Evolutionary conservation across 1,140 invertebrate species (phyloP).

Genomic region (Brachionus sp.): DNA sequence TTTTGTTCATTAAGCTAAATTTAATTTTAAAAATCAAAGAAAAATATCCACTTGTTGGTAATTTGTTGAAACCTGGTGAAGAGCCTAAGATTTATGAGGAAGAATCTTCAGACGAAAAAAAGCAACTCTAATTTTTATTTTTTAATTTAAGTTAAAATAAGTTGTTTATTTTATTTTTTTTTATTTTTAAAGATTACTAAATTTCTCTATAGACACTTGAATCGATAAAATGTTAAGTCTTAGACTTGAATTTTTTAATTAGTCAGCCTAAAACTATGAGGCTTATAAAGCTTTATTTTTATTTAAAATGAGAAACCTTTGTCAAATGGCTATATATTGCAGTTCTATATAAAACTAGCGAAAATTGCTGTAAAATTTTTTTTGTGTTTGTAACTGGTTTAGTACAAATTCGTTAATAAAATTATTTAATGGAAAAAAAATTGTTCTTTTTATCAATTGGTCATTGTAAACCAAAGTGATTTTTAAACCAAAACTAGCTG

Average conservation of each 20-base stretch:
- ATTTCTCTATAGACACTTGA: neutral
- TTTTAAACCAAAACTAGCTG: neutral
- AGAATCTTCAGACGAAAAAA: conserved; percentile 59
- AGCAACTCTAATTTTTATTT: conserved; percentile 21
- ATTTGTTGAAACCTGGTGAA: conserved; percentile 83
- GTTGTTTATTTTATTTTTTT: conserved; percentile 5
- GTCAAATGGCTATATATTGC: neutral
- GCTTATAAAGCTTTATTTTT: neutral
- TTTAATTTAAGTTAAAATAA: conserved; percentile 17
- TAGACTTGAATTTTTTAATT: neutral
- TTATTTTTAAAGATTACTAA: neutral
- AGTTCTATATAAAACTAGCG: neutral
- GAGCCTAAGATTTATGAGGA: conserved; percentile 85
- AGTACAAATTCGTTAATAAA: conserved; percentile 2
- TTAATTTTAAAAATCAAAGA: conserved; percentile 63
- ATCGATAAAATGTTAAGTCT: neutral
- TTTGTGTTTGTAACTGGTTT: neutral
- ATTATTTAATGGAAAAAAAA: neutral
- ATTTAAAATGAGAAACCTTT: neutral
- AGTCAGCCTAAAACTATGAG: neutral
- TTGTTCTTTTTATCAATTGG: neutral
- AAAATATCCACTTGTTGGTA: conserved; percentile 88
- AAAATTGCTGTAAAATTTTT: conserved; percentile 2
- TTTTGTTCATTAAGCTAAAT: neutral
- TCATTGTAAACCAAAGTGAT: neutral